Evolutionary conservation across 2,113 vertebrate genomes (phyloP).

Genomic region (Solea solea): DNA sequence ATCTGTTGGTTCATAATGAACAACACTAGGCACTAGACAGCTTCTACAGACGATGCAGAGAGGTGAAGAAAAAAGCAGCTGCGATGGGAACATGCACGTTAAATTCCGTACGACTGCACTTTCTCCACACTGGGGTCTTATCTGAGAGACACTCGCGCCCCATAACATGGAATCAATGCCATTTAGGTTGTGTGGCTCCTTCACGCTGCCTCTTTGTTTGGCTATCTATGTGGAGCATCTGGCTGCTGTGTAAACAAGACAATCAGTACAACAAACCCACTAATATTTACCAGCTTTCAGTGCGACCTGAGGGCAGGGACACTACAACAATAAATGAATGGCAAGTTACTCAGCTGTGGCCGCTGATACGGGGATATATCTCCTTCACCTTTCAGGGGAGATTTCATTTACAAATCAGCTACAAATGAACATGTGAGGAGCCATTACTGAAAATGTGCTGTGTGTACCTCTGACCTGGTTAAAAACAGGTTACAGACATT

Average conservation of each 20-base stretch:
- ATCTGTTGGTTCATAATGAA: slow-evolving; percentile 33
- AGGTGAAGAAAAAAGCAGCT: not conserved
- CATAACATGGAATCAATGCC: slow-evolving; percentile 58
- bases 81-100: slow-evolving; percentile 4
- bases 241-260: slow-evolving; percentile 64
- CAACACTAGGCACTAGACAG: not conserved
- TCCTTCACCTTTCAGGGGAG: slow-evolving; percentile 40
- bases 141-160: slow-evolving; percentile 45
- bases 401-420: slow-evolving; percentile 48
- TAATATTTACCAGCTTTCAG: slow-evolving; percentile 68
- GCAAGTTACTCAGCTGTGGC: slow-evolving; percentile 69
- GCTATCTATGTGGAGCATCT: slow-evolving; percentile 66
- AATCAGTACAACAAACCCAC: slow-evolving; percentile 59
- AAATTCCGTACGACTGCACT: slow-evolving; percentile 30
- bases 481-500: not conserved
- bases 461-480: not conserved
- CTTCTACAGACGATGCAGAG: not conserved
- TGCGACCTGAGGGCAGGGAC: slow-evolving; percentile 42
- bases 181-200: slow-evolving; percentile 52
- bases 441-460: not conserved
- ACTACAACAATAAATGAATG: slow-evolving; percentile 68
- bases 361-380: slow-evolving; percentile 54
- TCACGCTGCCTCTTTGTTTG: slow-evolving; percentile 49
- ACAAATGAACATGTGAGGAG: slow-evolving; percentile 46
- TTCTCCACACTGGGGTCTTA: slow-evolving; percentile 22